Evolutionary conservation across 1,140 invertebrate genomes (phyloP), one percentile per base, ranked within the genome.

Genomic region (Drosophila serrata): DNA sequence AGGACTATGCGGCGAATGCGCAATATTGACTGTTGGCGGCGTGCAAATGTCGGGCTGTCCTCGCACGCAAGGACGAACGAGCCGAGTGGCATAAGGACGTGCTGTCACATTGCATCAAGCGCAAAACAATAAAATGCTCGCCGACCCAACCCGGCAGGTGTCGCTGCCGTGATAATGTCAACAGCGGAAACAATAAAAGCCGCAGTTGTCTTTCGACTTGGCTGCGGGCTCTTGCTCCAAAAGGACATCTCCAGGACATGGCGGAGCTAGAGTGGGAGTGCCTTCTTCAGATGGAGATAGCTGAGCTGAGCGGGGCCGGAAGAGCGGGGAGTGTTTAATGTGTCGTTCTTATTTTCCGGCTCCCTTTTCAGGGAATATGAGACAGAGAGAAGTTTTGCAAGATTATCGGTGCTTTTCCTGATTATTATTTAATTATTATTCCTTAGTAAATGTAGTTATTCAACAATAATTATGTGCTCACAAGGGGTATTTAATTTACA

Each of bases 161-260:
- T 90, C 80, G 84, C 68, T 79, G 78, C 60, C 73, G 77, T 84
- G 84, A 90, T 87, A 87, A 84, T 88, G 84, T 87, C 84, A 87
- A 87, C 84, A 87, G 85, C 85, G 84, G 84, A 87, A 87, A 84
- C 84, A 87, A 87, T 87, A 90, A 87, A 87, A 87, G 84, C 84
- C 80, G 77, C 84, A 88, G 76, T 88, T 90, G 80, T 77, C 80
- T 88, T 74, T 84, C 73, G 75, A 64, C 72, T 74, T 67, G 70
- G 85, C 84, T 68, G 65, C 61, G 84, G 62, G 65, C 69, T 64
- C 78, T 45, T 45, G 58, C 58, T 59, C 51, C 51, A 35, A 53
- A 49, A 45, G 64, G 37, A 67, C 65, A 69, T 53, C 46, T 55
- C 43, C 56, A 65, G 60, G 56, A 80, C 60, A 40, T 8, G 46